Conservation (phyloP, 2,797 vertebrate genomes). For the Sarcoramphus papa region DNA sequence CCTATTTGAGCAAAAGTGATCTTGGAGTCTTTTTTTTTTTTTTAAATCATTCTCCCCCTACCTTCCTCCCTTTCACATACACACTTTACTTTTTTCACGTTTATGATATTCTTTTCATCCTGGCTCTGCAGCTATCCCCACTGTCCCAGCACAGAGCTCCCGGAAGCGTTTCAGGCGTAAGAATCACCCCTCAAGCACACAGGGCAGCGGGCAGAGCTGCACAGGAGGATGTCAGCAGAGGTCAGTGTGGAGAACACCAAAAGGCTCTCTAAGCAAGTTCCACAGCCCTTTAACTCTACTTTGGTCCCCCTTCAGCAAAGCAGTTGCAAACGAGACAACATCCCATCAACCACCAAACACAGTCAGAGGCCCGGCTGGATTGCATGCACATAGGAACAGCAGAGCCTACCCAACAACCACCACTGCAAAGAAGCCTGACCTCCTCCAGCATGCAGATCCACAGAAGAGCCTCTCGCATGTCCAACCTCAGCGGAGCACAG, state of each 20-base stretch:
- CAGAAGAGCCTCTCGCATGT: not conserved
- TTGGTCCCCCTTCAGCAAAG: not conserved
- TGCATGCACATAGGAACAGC: not conserved
- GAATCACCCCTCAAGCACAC: not conserved
- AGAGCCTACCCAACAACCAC: accelerated
- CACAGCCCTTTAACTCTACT: not conserved
- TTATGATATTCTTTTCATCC: not conserved
- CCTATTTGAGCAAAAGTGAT: not conserved
- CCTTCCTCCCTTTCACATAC: not conserved
- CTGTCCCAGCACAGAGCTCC: not conserved
- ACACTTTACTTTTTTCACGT: not conserved
- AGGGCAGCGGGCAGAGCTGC: not conserved
- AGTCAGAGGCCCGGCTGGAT: not conserved
- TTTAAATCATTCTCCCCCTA: not conserved
- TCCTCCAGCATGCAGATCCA: not conserved
- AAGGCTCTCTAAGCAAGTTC: not conserved
- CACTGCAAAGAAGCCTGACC: not conserved
- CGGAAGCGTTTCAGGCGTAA: not conserved
- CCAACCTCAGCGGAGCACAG: not conserved
- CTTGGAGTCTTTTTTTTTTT: not conserved
- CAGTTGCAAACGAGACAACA: not conserved
- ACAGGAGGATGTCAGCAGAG: not conserved
- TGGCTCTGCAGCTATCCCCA: not conserved
- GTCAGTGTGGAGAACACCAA: not conserved
- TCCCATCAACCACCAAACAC: accelerated